A percentile compares a stretch with the other conserved stretches of the same genome.
These are phyloP conservation scores for Danio rerio DNA, from an alignment of 2,113 vertebrate species.

Conservation along the genomic window GRCz12tu NC_133192.1:30739001-30739500, in stretches of 20 bases:
- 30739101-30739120: slow-evolving; percentile 89
- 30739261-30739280: slow-evolving; percentile 71
- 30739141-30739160: slow-evolving; percentile 78
- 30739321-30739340: slow-evolving; percentile 85
- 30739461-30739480: slow-evolving; percentile 64
- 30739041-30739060: slow-evolving; percentile 83
- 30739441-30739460: slow-evolving; percentile 83
- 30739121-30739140: slow-evolving; percentile 82
- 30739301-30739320: slow-evolving; percentile 83
- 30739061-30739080: slow-evolving; percentile 88
- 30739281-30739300: slow-evolving; percentile 63
- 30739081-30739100: slow-evolving; percentile 93
- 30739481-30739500: slow-evolving; percentile 67
- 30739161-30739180: slow-evolving; percentile 85
- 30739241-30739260: slow-evolving; percentile 83
- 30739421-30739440: slow-evolving; percentile 72
- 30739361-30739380: slow-evolving; percentile 84
- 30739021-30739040: slow-evolving; percentile 96
- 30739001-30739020: slow-evolving; percentile 90
- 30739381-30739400: slow-evolving; percentile 85
- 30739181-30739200: slow-evolving; percentile 74
- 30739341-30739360: slow-evolving; percentile 85
- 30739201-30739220: slow-evolving; percentile 87
- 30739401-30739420: slow-evolving; percentile 78
- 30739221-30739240: slow-evolving; percentile 85